Conservation (phyloP, 2,888 invertebrate species). For the Hipparchia semele region DNA sequence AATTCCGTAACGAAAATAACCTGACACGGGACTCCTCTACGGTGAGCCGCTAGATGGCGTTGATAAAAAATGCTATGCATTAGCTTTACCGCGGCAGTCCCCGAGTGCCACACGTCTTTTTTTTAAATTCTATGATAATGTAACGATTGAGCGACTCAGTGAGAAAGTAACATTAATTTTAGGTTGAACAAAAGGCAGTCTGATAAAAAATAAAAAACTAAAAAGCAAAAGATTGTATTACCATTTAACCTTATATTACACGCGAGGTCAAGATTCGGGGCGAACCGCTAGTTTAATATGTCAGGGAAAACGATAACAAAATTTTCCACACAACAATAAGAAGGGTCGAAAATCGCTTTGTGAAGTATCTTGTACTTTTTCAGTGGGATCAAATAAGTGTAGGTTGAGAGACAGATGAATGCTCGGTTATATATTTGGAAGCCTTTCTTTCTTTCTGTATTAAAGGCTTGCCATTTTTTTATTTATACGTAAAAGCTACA, state of each 20-base stretch:
- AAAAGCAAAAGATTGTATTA: no score
- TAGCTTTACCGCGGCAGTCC: no score
- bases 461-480: neutral
- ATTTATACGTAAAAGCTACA: neutral
- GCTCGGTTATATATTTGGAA: neutral
- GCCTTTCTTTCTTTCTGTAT: neutral
- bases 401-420: constrained; percentile 6
- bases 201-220: no score
- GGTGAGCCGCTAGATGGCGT: no score
- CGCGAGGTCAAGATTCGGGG: no score
- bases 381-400: neutral
- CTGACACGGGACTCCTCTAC: no score
- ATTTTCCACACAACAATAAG: constrained; percentile 3
- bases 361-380: neutral
- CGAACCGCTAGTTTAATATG: neutral
- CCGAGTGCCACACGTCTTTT: no score
- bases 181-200: neutral
- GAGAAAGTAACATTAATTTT: neutral
- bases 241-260: no score
- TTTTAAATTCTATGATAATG: no score
- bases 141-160: neutral
- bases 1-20: no score
- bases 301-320: neutral
- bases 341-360: constrained; percentile 5
- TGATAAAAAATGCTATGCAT: no score